Evolutionary conservation across 2,113 vertebrate species (phyloP).

Genomic region (Microcebus griseorufus): DNA sequence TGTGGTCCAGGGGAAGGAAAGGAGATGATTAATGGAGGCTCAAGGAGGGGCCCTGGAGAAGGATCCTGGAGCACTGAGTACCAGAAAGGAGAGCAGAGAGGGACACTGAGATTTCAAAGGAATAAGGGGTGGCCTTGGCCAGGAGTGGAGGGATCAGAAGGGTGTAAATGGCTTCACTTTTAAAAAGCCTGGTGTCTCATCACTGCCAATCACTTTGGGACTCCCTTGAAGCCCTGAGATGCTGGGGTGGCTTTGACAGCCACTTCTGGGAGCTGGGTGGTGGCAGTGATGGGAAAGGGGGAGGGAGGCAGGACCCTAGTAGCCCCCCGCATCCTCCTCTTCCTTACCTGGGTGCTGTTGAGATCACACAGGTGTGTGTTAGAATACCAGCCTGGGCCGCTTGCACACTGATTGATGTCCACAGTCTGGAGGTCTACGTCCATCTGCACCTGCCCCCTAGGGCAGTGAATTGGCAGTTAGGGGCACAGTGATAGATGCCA

Average conservation of each 20-base stretch:
- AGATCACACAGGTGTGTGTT: constrained; percentile 95
- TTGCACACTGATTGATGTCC: constrained; percentile 92
- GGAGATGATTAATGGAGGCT: not conserved
- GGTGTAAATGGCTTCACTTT: not conserved
- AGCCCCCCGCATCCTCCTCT: not conserved
- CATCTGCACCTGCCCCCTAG: constrained; percentile 93
- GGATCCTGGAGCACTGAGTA: not conserved
- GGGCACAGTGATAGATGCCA: not conserved
- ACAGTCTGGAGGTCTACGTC: constrained; percentile 92
- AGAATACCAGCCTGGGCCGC: constrained; percentile 91
- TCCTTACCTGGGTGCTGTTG: constrained; percentile 95
- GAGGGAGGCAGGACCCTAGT: not conserved
- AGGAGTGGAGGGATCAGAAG: too few species aligned
- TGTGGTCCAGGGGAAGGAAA: not conserved
- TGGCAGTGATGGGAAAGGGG: not conserved
- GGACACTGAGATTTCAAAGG: not conserved
- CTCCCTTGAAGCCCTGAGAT: not conserved
- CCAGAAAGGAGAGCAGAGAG: not conserved
- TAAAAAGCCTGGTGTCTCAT: not conserved
- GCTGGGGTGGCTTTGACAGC: not conserved
- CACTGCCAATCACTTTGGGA: not conserved
- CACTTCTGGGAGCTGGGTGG: not conserved
- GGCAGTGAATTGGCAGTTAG: constrained; percentile 53
- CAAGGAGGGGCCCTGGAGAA: not conserved
- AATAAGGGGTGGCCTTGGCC: not conserved